phyloP scores from a whole-genome alignment of 2,888 invertebrate genomes.

The Syritta pipiens region DNA sequence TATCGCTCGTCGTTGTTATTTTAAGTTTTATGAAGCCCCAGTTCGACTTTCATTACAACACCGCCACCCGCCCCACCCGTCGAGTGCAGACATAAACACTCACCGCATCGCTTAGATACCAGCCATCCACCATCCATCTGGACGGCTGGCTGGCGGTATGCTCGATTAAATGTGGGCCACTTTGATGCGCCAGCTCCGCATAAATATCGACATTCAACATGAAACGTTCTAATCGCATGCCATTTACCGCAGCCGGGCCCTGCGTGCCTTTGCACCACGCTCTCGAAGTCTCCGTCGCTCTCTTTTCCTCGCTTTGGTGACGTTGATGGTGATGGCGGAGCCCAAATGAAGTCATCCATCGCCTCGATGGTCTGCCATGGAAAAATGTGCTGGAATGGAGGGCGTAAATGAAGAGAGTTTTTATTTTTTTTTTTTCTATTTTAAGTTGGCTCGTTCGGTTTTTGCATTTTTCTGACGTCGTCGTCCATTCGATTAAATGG shows the following conservation, averaged over 20 bases:
- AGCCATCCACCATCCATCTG: slow-evolving; percentile 44
- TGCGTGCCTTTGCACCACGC: background rate
- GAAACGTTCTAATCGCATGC: slow-evolving; percentile 34
- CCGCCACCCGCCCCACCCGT: background rate
- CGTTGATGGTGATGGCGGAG: slow-evolving; percentile 2
- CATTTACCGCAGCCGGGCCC: slow-evolving; percentile 27
- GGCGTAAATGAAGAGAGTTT: too few species aligned
- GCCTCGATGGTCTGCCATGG: too few species aligned
- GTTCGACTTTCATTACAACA: background rate
- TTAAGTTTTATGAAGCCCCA: background rate
- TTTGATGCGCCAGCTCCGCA: slow-evolving; percentile 33
- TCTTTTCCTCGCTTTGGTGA: too few species aligned
- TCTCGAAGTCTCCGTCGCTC: too few species aligned
- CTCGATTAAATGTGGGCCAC: slow-evolving; percentile 42
- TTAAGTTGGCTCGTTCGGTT: too few species aligned
- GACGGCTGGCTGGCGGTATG: slow-evolving; percentile 20
- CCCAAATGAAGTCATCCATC: slow-evolving; percentile 30
- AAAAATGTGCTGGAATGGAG: too few species aligned
- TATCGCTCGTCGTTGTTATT: background rate
- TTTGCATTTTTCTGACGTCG: too few species aligned
- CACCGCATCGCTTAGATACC: background rate
- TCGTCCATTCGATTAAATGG: too few species aligned
- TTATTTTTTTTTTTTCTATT: too few species aligned
- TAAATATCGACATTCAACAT: slow-evolving; percentile 47
- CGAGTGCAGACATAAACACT: background rate